A percentile compares a stretch with the other conserved stretches of the same genome.
phyloP scores from a whole-genome alignment of 1,140 invertebrate species.

The Elysia chlorotica region DNA sequence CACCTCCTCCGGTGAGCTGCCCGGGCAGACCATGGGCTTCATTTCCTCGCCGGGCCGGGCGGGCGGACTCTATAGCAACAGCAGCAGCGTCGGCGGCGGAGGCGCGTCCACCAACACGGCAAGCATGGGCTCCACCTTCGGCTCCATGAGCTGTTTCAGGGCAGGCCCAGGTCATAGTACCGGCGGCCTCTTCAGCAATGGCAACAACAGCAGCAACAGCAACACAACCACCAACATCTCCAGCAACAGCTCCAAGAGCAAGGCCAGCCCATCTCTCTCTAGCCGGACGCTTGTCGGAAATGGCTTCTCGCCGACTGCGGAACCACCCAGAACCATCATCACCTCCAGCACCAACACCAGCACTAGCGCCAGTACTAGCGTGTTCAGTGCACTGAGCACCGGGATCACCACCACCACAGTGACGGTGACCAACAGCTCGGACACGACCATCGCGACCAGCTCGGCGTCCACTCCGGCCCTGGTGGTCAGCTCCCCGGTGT shows the following conservation, averaged over 20 bases:
- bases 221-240: neutral
- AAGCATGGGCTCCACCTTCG: too few relatives aligned
- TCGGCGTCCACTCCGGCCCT: too few relatives aligned
- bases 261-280: neutral
- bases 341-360: neutral
- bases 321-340: neutral
- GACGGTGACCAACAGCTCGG: neutral
- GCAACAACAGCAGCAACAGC: neutral
- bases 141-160: too few relatives aligned
- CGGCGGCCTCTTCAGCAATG: neutral
- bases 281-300: neutral
- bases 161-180: neutral
- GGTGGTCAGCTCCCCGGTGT: too few relatives aligned
- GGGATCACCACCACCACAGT: neutral
- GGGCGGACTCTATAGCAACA: too few relatives aligned
- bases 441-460: neutral
- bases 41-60: too few relatives aligned
- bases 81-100: too few relatives aligned
- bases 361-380: neutral
- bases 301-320: neutral
- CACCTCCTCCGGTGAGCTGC: neutral
- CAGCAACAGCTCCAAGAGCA: constrained; percentile 4
- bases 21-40: too few relatives aligned
- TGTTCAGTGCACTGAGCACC: neutral
- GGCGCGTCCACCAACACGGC: too few relatives aligned